These are phyloP conservation scores for Pollenia amentaria DNA, from an alignment of 2,888 invertebrate species.

Conservation along the genomic window DNA sequence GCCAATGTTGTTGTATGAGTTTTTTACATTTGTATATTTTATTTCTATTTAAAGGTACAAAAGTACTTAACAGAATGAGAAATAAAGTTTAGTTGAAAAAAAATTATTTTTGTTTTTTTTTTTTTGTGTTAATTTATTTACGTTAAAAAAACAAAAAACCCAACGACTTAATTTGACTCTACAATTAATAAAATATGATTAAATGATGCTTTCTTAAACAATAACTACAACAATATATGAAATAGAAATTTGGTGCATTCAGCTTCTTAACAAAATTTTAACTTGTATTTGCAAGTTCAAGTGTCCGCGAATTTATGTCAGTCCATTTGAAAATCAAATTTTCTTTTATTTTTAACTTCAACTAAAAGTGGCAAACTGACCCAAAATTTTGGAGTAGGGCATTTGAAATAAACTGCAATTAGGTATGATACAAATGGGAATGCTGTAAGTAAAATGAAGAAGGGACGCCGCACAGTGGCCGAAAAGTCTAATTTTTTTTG, in stretches of 20 bases:
- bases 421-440: constrained; percentile 1
- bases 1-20: background rate
- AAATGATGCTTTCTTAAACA: too few relatives aligned
- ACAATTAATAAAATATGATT: background rate
- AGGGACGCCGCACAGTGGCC: too few relatives aligned
- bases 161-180: background rate
- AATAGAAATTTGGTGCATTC: too few relatives aligned
- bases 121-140: constrained; percentile 64
- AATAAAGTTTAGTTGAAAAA: constrained; percentile 66
- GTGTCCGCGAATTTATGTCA: too few relatives aligned
- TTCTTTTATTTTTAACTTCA: too few relatives aligned
- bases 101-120: constrained; percentile 5
- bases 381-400: constrained; percentile 4
- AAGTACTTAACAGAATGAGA: constrained; percentile 65
- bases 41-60: constrained; percentile 10
- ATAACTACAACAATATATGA: too few relatives aligned
- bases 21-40: constrained; percentile 7
- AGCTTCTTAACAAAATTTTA: too few relatives aligned
- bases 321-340: too few relatives aligned
- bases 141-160: constrained; percentile 35
- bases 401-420: constrained; percentile 19
- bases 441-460: constrained; percentile 17
- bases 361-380: too few relatives aligned
- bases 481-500: too few relatives aligned
- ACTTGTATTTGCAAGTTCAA: too few relatives aligned